Evolutionary conservation across 2,113 vertebrate species (phyloP).

Genomic region (Fulmarus glacialis): DNA sequence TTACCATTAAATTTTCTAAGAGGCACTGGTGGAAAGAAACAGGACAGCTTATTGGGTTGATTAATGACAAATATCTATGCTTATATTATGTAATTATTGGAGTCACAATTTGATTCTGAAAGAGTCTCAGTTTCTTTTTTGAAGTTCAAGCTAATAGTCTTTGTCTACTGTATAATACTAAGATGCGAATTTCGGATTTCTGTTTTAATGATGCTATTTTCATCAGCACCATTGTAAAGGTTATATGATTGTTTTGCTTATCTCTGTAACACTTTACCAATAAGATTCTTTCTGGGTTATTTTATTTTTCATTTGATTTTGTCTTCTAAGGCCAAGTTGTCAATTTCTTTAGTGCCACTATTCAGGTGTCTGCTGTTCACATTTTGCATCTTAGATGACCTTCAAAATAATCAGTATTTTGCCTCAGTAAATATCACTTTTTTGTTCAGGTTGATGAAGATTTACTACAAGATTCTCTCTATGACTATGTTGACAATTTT

Average conservation of each 20-base stretch:
- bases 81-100: background rate
- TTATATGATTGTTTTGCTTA: background rate
- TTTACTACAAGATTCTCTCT: background rate
- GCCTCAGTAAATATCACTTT: background rate
- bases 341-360: background rate
- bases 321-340: background rate
- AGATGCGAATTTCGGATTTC: background rate
- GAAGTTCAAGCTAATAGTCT: background rate
- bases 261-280: constrained; percentile 2
- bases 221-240: background rate
- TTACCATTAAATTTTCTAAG: background rate
- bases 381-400: background rate
- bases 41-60: background rate
- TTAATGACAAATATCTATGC: background rate
- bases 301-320: background rate
- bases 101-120: background rate
- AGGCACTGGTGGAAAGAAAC: background rate
- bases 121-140: background rate
- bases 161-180: background rate
- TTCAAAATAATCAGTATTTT: constrained; percentile 30
- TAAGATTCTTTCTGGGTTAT: background rate
- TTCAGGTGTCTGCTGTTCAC: background rate
- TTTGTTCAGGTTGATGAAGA: background rate
- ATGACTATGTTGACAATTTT: background rate
- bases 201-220: background rate